Evolutionary conservation across 2,113 vertebrate species (phyloP).

Genomic region (Phyllostomus hastatus): DNA sequence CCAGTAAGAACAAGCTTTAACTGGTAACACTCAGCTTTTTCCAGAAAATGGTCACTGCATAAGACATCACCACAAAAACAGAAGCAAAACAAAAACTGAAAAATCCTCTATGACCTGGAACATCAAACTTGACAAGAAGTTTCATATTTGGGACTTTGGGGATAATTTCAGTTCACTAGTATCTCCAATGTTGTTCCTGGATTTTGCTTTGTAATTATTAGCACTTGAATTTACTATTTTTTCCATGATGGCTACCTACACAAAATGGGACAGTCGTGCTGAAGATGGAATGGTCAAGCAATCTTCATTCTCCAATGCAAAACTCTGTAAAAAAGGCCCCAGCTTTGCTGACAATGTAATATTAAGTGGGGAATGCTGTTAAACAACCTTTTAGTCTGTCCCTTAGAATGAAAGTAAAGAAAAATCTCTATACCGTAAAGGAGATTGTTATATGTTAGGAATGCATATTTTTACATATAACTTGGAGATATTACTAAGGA

Average conservation of each 20-base stretch:
- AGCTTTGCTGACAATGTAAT: not conserved
- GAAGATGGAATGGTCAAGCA: not conserved
- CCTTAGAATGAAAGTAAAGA: not conserved
- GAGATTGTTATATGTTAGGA: not conserved
- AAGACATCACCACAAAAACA: conserved; percentile 54
- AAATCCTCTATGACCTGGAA: conserved; percentile 53
- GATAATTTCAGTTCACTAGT: conserved; percentile 63
- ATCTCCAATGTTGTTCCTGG: not conserved
- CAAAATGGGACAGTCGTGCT: not conserved
- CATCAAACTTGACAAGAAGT: conserved; percentile 52
- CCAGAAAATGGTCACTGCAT: conserved; percentile 64
- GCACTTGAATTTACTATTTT: not conserved
- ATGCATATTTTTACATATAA: not conserved
- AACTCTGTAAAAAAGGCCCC: not conserved
- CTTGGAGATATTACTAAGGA: not conserved
- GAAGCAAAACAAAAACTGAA: not conserved
- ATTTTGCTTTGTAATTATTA: not conserved
- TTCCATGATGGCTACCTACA: not conserved
- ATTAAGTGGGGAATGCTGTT: not conserved
- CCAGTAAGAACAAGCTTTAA: conserved; percentile 54
- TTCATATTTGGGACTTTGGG: conserved; percentile 38
- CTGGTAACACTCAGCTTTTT: conserved; percentile 31
- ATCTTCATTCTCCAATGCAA: not conserved
- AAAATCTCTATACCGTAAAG: not conserved
- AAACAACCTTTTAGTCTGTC: not conserved